phyloP scores from a whole-genome alignment of 2,113 vertebrate species.

The Oplegnathus fasciatus region DNA sequence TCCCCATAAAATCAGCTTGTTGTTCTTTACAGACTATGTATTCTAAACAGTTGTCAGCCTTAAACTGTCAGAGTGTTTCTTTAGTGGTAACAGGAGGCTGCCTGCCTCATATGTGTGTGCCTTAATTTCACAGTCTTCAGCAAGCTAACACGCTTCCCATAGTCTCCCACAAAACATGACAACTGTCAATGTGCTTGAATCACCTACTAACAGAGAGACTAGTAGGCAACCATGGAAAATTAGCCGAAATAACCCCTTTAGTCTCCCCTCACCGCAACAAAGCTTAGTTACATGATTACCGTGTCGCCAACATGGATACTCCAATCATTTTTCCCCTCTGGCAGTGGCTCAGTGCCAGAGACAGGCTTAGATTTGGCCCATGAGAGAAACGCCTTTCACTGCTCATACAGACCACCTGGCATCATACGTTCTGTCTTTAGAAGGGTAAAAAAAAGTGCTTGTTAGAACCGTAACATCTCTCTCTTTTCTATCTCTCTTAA shows the following conservation, averaged over 20 bases:
- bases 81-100: slow-evolving; percentile 32
- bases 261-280: slow-evolving; percentile 64
- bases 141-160: slow-evolving; percentile 43
- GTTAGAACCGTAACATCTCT: slow-evolving; percentile 7
- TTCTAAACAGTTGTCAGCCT: slow-evolving; percentile 57
- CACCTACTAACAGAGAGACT: slow-evolving; percentile 44
- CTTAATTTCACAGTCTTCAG: slow-evolving; percentile 69
- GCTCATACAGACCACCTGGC: slow-evolving; percentile 58
- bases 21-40: slow-evolving; percentile 48
- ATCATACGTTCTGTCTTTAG: slow-evolving; percentile 40
- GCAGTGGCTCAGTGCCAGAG: slow-evolving; percentile 68
- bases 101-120: slow-evolving; percentile 11
- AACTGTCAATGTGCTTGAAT: slow-evolving; percentile 57
- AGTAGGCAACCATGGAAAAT: slow-evolving; percentile 70
- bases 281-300: slow-evolving; percentile 73
- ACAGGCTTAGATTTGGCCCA: slow-evolving; percentile 53
- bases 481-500: background rate
- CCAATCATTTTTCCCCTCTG: slow-evolving; percentile 66
- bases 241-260: slow-evolving; percentile 76
- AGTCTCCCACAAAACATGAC: slow-evolving; percentile 46
- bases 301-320: slow-evolving; percentile 71
- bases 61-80: slow-evolving; percentile 38
- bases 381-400: slow-evolving; percentile 44
- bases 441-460: slow-evolving; percentile 26
- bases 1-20: slow-evolving; percentile 55